Evolutionary conservation across 2,888 invertebrate species (phyloP).

Genomic region (Euclidia mi): DNA sequence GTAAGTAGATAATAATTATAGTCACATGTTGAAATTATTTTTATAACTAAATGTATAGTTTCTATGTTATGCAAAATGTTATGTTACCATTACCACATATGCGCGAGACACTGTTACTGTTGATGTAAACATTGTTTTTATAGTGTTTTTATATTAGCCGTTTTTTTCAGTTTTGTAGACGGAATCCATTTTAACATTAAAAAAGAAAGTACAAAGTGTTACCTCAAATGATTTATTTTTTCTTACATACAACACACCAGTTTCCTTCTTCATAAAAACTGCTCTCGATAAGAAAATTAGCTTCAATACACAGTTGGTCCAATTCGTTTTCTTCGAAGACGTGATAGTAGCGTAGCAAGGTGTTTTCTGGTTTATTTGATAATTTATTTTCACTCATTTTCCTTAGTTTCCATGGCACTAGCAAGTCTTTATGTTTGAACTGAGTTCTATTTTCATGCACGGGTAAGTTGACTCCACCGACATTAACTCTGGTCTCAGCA

Average conservation of each 20-base stretch:
- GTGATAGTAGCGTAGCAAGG: slow-evolving; percentile 97
- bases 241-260: slow-evolving; percentile 96
- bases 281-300: slow-evolving; percentile 89
- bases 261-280: slow-evolving; percentile 99
- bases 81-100: slow-evolving; percentile 40
- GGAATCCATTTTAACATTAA: slow-evolving; percentile 62
- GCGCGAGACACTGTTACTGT: slow-evolving; percentile 49
- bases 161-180: slow-evolving; percentile 73
- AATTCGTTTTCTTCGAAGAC: slow-evolving; percentile 97
- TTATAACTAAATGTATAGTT: slow-evolving; percentile 14
- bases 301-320: slow-evolving; percentile 90
- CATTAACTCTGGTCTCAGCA: slow-evolving; percentile 56
- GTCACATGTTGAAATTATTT: slow-evolving; percentile 21
- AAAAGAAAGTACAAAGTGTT: slow-evolving; percentile 74
- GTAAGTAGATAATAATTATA: slow-evolving; percentile 5
- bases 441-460: slow-evolving; percentile 97
- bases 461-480: slow-evolving; percentile 88
- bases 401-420: slow-evolving; percentile 98
- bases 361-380: slow-evolving; percentile 77
- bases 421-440: slow-evolving; percentile 96
- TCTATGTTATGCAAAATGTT: slow-evolving; percentile 5
- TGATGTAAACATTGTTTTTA: slow-evolving; percentile 58
- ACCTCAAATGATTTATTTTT: slow-evolving; percentile 75
- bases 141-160: slow-evolving; percentile 62
- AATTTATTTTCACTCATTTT: slow-evolving; percentile 67